phyloP scores from a whole-genome alignment of 1,140 invertebrate species.

The Propsilocerus akamusi region DNA sequence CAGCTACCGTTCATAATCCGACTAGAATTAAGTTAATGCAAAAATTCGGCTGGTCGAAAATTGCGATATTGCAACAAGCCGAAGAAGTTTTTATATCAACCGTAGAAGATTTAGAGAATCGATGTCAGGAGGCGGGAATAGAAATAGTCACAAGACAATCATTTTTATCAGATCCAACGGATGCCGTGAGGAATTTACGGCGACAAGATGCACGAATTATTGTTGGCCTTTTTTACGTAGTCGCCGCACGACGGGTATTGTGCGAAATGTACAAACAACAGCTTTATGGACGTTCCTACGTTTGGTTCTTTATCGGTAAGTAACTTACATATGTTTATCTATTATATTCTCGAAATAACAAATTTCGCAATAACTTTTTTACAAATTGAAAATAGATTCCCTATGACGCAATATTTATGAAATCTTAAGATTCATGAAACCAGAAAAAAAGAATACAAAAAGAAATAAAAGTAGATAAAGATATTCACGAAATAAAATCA shows the following conservation, averaged over 20 bases:
- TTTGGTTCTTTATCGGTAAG: slow-evolving; percentile 98
- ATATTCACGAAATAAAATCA: too few relatives aligned
- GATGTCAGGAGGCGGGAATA: slow-evolving; percentile 82
- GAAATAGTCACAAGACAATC: slow-evolving; percentile 92
- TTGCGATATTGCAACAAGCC: slow-evolving; percentile 94
- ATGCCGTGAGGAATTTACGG: slow-evolving; percentile 85
- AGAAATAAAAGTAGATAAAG: too few relatives aligned
- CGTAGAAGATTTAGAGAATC: slow-evolving; percentile 88
- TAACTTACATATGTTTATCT: too few relatives aligned
- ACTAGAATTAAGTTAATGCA: slow-evolving; percentile 92
- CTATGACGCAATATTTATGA: too few relatives aligned
- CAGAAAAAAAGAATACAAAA: too few relatives aligned
- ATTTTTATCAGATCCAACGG: slow-evolving; percentile 89
- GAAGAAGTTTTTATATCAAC: slow-evolving; percentile 99
- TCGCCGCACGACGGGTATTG: slow-evolving; percentile 83
- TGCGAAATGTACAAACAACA: slow-evolving; percentile 94
- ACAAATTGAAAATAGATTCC: too few relatives aligned
- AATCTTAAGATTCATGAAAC: too few relatives aligned
- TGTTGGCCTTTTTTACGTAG: slow-evolving; percentile 89
- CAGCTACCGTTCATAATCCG: slow-evolving; percentile 97
- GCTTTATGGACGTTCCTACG: slow-evolving; percentile 88
- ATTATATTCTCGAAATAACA: too few relatives aligned
- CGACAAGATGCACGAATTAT: slow-evolving; percentile 92
- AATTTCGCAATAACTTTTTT: too few relatives aligned
- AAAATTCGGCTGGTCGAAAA: slow-evolving; percentile 90